Evolutionary conservation across 2,888 invertebrate species (phyloP).

Genomic region (Portevinia maculata): DNA sequence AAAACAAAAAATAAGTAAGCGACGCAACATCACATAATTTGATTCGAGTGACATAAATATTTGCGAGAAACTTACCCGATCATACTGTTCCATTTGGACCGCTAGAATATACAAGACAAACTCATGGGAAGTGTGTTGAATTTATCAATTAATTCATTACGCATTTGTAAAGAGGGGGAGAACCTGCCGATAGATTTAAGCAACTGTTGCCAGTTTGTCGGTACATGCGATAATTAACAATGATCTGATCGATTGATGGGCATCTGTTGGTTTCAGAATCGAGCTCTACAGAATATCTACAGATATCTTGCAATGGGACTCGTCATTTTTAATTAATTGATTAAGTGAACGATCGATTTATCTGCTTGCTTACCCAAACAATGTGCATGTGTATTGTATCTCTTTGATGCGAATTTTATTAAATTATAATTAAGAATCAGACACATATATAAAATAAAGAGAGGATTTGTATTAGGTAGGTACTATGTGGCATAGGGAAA

Average conservation of each 20-base stretch:
- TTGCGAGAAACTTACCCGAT: slow-evolving; percentile 38
- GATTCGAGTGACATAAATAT: slow-evolving; percentile 41
- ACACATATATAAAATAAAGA: neutral
- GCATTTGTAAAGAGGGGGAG: slow-evolving; percentile 41
- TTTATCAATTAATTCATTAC: slow-evolving; percentile 70
- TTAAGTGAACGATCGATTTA: slow-evolving; percentile 38
- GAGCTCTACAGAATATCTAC: slow-evolving; percentile 31
- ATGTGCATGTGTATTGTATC: slow-evolving; percentile 6
- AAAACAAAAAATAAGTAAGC: neutral
- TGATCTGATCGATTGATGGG: slow-evolving; percentile 68
- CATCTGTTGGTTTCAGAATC: slow-evolving; percentile 41
- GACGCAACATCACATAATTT: slow-evolving; percentile 10
- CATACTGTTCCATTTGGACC: neutral
- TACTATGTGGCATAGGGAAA: neutral
- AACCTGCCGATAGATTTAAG: slow-evolving; percentile 52
- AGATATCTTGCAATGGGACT: neutral
- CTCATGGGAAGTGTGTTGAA: slow-evolving; percentile 46
- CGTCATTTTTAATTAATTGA: slow-evolving; percentile 32
- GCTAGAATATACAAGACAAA: slow-evolving; percentile 1
- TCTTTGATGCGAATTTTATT: neutral
- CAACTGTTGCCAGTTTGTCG: slow-evolving; percentile 57
- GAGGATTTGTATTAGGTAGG: no score
- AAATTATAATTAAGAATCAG: neutral
- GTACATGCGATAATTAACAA: slow-evolving; percentile 63
- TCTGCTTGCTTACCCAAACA: slow-evolving; percentile 32